phyloP scores from a whole-genome alignment of 2,113 vertebrate species.

The Manacus vitellinus region DNA sequence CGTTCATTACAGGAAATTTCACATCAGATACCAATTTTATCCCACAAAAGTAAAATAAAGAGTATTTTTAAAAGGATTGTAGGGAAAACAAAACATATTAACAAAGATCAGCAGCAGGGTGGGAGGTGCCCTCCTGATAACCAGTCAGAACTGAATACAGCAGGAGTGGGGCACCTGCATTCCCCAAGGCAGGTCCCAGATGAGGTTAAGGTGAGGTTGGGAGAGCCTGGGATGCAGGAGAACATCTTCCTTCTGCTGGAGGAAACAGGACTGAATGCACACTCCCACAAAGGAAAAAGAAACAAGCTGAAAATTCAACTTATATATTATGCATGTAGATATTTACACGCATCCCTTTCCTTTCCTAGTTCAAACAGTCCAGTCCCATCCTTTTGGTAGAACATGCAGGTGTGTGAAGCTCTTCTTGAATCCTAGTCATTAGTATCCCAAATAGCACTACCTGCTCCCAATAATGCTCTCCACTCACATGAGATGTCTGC shows the following conservation, averaged over 20 bases:
- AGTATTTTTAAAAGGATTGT: background rate
- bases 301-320: background rate
- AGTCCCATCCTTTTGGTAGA: background rate
- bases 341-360: background rate
- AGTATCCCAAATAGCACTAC: background rate
- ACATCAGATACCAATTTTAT: background rate
- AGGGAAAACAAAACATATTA: background rate
- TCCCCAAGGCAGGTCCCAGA: background rate
- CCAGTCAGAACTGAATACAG: background rate
- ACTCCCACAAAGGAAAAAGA: rapidly evolving
- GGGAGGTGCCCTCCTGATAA: background rate
- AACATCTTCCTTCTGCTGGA: background rate
- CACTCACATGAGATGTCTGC: background rate
- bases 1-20: background rate
- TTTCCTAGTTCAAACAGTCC: background rate
- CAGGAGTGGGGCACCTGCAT: background rate
- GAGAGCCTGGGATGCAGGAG: background rate
- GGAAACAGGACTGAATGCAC: background rate
- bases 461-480: background rate
- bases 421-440: rapidly evolving
- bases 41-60: background rate
- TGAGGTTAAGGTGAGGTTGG: too few species aligned
- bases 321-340: rapidly evolving
- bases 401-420: background rate
- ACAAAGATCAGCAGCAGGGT: background rate